Evolutionary conservation across 2,113 vertebrate species (phyloP), one percentile per base, ranked within the genome.

Genomic region (Hirundichthys speculiger): DNA sequence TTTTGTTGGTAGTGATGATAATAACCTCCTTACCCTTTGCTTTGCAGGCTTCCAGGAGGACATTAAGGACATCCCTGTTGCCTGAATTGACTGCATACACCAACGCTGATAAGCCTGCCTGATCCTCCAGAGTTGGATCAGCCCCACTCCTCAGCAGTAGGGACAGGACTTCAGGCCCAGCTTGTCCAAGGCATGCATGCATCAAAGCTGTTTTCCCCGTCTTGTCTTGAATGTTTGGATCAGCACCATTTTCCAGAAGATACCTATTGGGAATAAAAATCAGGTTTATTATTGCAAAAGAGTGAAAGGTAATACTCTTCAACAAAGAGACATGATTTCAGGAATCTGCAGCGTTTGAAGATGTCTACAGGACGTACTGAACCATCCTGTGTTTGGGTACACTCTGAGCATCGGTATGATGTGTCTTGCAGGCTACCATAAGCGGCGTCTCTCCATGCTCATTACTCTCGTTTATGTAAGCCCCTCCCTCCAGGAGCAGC

Each of bases 201-300:
- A 97, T 96, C 83, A 98, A 49, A 2, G 96, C 96, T 0, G 96
- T 96, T 85, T 94, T 96, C 6, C 96, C 96, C 0, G 85, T 91
- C 77, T 96, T 98, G 88, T 97, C 96, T 77, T 97, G 96, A 56
- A 97, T 98, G 85, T 98, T 97, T 0, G 97, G 95, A 68, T 98
- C 96, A 0, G 96, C 97, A 20, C 93, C 94, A 63, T 93, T 95
- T 80, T 98, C 95, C 60, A 98, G 85, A 15, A 98, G 94, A 81
- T 96, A 98, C 77, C 91, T 92, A 49, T 30, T 8, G 20, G 45
- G 13, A 64, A 13, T 45, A 53, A 46, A 69, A 16, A 77, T 38
- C 15, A 50, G 13, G 60, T 13, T 49, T 40, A 46, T 2, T 42
- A 27, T 1, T 25, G 24, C 0, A 49, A 8, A 13, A 22, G 52